Percentiles rank a stretch among this genome's conserved stretches.
phyloP scores from a whole-genome alignment of 1,140 invertebrate genomes.

The Cryptotermes secundus region DNA sequence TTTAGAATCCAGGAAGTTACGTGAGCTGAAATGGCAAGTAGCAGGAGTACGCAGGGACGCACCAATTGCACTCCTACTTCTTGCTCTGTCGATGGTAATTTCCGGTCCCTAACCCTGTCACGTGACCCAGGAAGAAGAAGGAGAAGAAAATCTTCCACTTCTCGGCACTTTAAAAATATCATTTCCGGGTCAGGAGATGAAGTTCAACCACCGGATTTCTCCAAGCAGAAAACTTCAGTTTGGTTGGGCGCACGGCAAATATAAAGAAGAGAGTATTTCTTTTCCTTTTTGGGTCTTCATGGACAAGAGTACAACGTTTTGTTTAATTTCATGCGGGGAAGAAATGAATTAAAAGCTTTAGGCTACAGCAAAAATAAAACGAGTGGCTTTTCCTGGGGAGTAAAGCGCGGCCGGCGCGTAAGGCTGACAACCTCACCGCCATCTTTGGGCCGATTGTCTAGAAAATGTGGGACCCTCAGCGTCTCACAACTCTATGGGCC shows the following conservation, averaged over 20 bases:
- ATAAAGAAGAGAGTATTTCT: neutral
- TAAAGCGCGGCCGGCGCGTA: no score
- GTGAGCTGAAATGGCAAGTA: conserved; percentile 11
- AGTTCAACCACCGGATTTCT: conserved; percentile 6
- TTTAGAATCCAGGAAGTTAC: conserved; percentile 1
- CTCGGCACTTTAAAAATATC: conserved; percentile 9
- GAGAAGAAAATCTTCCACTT: conserved; percentile 8
- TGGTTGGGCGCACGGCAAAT: neutral
- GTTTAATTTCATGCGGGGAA: neutral
- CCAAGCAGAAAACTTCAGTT: neutral
- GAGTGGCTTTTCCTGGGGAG: no score
- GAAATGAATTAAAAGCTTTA: neutral
- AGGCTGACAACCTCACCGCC: no score
- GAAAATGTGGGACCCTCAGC: no score
- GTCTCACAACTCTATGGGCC: no score
- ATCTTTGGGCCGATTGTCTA: no score
- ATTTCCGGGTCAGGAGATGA: conserved; percentile 4
- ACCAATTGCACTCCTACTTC: neutral
- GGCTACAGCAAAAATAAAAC: no score
- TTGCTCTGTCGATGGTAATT: neutral
- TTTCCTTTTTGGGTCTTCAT: neutral
- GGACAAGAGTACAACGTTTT: neutral
- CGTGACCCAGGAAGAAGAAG: neutral
- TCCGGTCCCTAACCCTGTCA: conserved; percentile 12
- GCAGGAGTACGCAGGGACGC: neutral